These are phyloP conservation scores for Thecophora atra DNA, from an alignment of 2,888 invertebrate species.

Conservation along the genomic window DNA sequence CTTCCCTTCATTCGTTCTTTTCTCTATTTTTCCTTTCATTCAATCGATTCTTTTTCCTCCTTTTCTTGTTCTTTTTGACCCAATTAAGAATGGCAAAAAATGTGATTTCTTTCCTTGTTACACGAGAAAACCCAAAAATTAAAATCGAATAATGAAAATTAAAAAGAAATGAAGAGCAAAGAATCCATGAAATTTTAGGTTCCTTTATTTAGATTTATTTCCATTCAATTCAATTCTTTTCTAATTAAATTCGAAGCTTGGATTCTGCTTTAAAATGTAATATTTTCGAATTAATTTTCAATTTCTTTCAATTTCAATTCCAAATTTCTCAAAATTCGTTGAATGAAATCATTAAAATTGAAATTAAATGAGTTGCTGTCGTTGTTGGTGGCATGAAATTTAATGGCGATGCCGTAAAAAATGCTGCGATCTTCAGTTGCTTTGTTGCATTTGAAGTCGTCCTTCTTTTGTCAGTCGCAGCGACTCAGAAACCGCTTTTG, in stretches of 20 bases:
- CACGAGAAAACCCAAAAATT: not conserved
- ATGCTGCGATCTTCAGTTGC: slow-evolving; percentile 17
- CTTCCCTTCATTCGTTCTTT: not conserved
- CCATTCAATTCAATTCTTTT: not conserved
- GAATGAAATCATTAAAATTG: slow-evolving; percentile 26
- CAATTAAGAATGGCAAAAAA: not conserved
- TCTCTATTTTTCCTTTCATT: not conserved
- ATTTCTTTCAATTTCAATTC: slow-evolving; percentile 35
- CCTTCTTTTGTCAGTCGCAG: slow-evolving; percentile 5
- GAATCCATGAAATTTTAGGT: not conserved
- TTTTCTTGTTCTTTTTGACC: not conserved
- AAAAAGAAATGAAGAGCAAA: not conserved
- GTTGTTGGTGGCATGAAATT: slow-evolving; percentile 32
- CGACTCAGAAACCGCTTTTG: slow-evolving; percentile 10
- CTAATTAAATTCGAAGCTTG: too few species aligned
- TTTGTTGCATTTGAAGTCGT: slow-evolving; percentile 1
- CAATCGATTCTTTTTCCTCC: not conserved
- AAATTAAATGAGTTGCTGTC: slow-evolving; percentile 8
- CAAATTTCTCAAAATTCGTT: slow-evolving; percentile 6
- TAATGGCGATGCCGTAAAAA: slow-evolving; percentile 26
- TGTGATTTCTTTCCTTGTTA: not conserved
- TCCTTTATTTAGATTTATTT: not conserved
- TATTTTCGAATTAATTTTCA: too few species aligned
- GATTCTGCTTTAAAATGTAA: too few species aligned
- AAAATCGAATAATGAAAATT: not conserved